Conservation (phyloP, 2,113 vertebrate species). For the Oreamnos americanus region DNA sequence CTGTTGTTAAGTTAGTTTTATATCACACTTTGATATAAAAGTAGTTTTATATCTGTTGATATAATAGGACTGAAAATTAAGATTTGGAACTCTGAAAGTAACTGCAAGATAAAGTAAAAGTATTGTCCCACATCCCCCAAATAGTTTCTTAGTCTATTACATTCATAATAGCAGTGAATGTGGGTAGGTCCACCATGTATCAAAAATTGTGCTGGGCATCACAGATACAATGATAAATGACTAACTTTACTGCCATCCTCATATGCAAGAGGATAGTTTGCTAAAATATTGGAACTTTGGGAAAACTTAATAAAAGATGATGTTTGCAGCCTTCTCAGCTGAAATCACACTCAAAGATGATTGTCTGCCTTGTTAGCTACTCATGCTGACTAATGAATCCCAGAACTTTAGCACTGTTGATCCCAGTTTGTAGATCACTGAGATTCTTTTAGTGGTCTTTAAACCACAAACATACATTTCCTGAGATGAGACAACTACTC, state of each 20-base stretch:
- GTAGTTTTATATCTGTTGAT: neutral
- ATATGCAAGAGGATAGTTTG: neutral
- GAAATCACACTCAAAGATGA: neutral
- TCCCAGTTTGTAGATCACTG: neutral
- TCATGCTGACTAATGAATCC: neutral
- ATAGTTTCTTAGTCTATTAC: neutral
- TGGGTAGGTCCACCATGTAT: rapidly evolving
- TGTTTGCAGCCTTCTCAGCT: neutral
- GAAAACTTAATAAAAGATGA: neutral
- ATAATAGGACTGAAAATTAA: neutral
- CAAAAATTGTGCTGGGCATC: neutral
- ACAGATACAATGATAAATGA: neutral
- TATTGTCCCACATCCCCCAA: neutral
- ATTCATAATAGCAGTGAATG: neutral
- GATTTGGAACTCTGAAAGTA: neutral
- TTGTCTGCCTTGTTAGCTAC: neutral
- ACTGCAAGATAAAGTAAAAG: neutral
- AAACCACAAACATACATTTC: neutral
- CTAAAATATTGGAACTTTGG: neutral
- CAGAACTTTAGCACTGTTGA: neutral
- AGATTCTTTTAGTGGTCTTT: neutral
- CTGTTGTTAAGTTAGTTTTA: neutral
- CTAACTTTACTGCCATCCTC: neutral
- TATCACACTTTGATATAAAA: neutral
- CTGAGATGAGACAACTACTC: neutral